Conservation (phyloP, 2,113 vertebrate species). For the Tringa solitaria region DNA sequence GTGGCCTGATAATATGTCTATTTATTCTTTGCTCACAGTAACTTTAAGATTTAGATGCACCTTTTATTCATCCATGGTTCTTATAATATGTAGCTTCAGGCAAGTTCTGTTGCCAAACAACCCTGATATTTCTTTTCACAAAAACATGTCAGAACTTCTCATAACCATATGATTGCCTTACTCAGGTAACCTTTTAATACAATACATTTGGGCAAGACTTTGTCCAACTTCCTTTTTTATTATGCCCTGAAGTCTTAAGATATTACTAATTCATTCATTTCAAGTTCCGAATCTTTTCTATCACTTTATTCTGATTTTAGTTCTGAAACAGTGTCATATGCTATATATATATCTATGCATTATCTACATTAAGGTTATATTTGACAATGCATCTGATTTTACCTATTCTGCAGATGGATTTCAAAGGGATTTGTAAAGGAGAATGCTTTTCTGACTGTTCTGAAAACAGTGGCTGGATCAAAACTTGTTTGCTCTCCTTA, state of each 20-base stretch:
- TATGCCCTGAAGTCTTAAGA: not conserved
- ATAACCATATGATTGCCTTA: not conserved
- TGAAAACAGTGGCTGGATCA: not conserved
- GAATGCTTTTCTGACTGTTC: not conserved
- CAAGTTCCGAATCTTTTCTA: not conserved
- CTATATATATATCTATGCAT: fast-evolving
- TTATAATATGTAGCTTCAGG: not conserved
- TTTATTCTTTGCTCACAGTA: not conserved
- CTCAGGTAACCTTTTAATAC: not conserved
- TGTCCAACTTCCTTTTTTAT: not conserved
- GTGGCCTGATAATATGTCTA: not conserved
- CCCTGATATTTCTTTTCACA: not conserved
- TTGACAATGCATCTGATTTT: not conserved
- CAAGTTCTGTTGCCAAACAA: not conserved
- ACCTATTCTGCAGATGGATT: not conserved
- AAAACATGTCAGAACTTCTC: not conserved
- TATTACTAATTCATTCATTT: not conserved
- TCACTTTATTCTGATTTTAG: not conserved
- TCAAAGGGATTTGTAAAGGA: not conserved
- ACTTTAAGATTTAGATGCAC: not conserved
- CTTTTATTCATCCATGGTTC: not conserved
- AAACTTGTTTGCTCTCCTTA: not conserved
- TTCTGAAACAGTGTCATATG: not conserved
- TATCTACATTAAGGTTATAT: not conserved
- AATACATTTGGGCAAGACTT: not conserved